Base-by-base conservation (phyloP, 2,113 vertebrate genomes). In the Callipepla squamata region DNA sequence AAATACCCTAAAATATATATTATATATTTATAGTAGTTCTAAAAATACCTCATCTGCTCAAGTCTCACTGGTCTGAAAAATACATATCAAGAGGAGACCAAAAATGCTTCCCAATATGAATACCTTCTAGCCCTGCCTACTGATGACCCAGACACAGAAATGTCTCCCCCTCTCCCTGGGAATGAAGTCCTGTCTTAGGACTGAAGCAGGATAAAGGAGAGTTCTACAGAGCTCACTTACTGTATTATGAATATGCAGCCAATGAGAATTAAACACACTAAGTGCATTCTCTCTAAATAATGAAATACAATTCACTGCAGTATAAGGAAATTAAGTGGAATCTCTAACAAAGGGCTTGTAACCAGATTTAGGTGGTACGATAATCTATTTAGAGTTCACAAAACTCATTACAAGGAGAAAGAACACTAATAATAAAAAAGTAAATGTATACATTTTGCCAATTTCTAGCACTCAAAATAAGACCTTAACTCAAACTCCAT, bases 261-360 rank as follows among this genome's bases (percentile, higher is more conserved):
- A 48, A 10, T 3, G 7, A 85, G 30, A 87, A 81, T 38, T 65
- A 79, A 76, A 65, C 36, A 73, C 16, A 72, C 1, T 1, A 19
- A 69, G 6, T 11, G 9, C 47, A 34, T 61, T 85, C 36, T 51
- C 36, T 58, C 9, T 57, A 69, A 63, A 36, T 34, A 58, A 26
- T 36, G 45, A 91, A 83, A 77, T 48, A 80, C 7, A 6, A 45
- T 80, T 85, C 76, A 36, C 36, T 76, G 16, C 12, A 68, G 67
- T 61, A 26, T 61, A 91, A 85, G 16, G 11, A 85, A 93, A 87
- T 44, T 11, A 72, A 86, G 84, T 63, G 3, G 13, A 55, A 78
- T 68, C 30, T 79, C 38, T 68, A 68, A 81, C 50, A 79, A 61
- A 55, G 34, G 19, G 42, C 34, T 92, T 87, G 65, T 51, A 66